Evolutionary conservation across 1,140 invertebrate genomes (phyloP).

Genomic region (Calliphora vicina): DNA sequence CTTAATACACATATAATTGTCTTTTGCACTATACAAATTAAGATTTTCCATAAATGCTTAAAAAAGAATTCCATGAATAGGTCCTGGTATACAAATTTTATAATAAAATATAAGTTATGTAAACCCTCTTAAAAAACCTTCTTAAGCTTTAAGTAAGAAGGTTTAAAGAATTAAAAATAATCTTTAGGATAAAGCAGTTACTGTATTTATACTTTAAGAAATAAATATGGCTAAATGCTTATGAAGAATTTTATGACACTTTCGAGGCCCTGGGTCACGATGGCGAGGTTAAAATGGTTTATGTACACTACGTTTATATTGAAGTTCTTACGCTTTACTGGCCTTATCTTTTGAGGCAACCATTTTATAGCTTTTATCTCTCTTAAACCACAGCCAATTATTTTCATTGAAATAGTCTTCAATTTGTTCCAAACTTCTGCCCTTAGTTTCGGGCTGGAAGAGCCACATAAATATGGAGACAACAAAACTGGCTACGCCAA

Average conservation of each 20-base stretch:
- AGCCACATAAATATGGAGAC: slow-evolving; percentile 75
- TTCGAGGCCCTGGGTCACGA: background rate
- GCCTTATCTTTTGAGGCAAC: slow-evolving; percentile 8
- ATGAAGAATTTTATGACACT: background rate
- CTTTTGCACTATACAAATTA: background rate
- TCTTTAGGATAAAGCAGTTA: too few relatives aligned
- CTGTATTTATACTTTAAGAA: too few relatives aligned
- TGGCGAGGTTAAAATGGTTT: slow-evolving; percentile 25
- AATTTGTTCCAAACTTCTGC: slow-evolving; percentile 79
- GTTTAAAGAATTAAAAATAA: too few relatives aligned
- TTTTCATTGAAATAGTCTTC: slow-evolving; percentile 77
- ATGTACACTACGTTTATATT: background rate
- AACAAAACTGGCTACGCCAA: slow-evolving; percentile 72
- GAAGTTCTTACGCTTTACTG: background rate
- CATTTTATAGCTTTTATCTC: slow-evolving; percentile 55
- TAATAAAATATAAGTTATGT: too few relatives aligned
- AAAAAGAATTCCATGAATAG: too few relatives aligned
- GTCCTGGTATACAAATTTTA: too few relatives aligned
- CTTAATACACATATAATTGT: background rate
- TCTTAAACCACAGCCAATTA: slow-evolving; percentile 69
- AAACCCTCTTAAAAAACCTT: too few relatives aligned
- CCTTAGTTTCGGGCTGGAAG: slow-evolving; percentile 84
- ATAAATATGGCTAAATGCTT: too few relatives aligned
- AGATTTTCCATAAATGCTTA: background rate
- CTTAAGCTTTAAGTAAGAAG: too few relatives aligned